Conservation (phyloP, 2,888 invertebrate genomes). For the Lithophane ornitopus region DNA sequence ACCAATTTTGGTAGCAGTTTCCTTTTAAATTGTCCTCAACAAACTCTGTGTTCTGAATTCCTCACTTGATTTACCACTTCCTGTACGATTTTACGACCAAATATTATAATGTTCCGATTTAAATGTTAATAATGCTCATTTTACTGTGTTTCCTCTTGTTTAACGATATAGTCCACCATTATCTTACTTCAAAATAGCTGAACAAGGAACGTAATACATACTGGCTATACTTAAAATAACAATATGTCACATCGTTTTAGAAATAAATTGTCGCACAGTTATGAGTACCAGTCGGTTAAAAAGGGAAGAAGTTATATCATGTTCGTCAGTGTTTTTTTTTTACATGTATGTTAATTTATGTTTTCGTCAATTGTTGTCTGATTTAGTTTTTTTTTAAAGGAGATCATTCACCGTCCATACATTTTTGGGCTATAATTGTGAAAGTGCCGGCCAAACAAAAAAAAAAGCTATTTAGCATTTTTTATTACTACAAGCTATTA, state of each 20-base stretch:
- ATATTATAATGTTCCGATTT: constrained; percentile 18
- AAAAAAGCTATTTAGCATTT: too few relatives aligned
- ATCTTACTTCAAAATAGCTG: neutral
- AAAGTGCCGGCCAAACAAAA: too few relatives aligned
- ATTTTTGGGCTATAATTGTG: too few relatives aligned
- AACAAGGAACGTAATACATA: neutral
- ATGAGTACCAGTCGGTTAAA: neutral
- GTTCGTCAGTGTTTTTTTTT: too few relatives aligned
- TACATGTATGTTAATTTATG: too few relatives aligned
- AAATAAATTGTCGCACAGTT: neutral
- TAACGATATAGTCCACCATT: neutral
- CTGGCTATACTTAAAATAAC: neutral
- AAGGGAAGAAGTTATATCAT: too few relatives aligned
- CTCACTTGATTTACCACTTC: constrained; percentile 40
- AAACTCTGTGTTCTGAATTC: constrained; percentile 8
- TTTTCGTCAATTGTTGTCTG: too few relatives aligned
- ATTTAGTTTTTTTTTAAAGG: too few relatives aligned
- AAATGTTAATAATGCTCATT: neutral
- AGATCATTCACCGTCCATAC: too few relatives aligned
- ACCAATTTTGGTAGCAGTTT: neutral
- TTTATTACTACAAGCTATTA: too few relatives aligned
- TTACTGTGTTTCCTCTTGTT: constrained; percentile 3
- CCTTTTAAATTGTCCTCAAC: constrained; percentile 22
- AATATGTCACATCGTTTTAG: neutral
- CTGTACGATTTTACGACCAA: neutral